A percentile compares a stretch with the other conserved stretches of the same genome.
These are phyloP conservation scores for Euzophera pinguis DNA, from an alignment of 2,888 invertebrate species.

Conservation along the genomic window DNA sequence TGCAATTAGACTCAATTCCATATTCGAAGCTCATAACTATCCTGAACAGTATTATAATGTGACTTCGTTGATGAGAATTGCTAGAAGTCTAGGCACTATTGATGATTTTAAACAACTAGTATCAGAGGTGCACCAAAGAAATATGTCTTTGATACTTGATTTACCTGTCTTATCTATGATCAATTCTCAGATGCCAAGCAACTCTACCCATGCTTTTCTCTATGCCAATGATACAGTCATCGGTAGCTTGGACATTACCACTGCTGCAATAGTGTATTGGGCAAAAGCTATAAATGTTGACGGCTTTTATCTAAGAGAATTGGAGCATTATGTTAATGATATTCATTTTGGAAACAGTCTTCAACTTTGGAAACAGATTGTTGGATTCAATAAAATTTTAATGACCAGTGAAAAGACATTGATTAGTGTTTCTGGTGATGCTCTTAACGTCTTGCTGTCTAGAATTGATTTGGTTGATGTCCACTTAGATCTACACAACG, in stretches of 20 bases:
- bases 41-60: constrained; percentile 87
- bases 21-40: constrained; percentile 85
- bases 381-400: constrained; percentile 82
- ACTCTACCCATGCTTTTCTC: constrained; percentile 42
- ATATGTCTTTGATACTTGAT: constrained; percentile 89
- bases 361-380: constrained; percentile 83
- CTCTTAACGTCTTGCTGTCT: constrained; percentile 81
- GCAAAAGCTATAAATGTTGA: constrained; percentile 86
- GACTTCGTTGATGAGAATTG: constrained; percentile 82
- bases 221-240: constrained; percentile 69
- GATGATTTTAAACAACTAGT: constrained; percentile 85
- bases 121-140: constrained; percentile 81
- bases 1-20: constrained; percentile 89
- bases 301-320: constrained; percentile 92
- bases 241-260: constrained; percentile 51
- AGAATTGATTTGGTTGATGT: constrained; percentile 87
- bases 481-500: constrained; percentile 79
- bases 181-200: constrained; percentile 31
- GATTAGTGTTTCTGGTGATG: constrained; percentile 57
- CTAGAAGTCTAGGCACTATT: constrained; percentile 83
- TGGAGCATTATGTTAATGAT: constrained; percentile 83
- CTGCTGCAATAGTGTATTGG: constrained; percentile 60
- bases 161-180: constrained; percentile 80
- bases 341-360: constrained; percentile 79
- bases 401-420: constrained; percentile 83